Percentiles rank a stretch among this genome's conserved stretches.
Evolutionary conservation across 1,140 invertebrate species (phyloP).

Genomic region (Xylocopa sonorina): DNA sequence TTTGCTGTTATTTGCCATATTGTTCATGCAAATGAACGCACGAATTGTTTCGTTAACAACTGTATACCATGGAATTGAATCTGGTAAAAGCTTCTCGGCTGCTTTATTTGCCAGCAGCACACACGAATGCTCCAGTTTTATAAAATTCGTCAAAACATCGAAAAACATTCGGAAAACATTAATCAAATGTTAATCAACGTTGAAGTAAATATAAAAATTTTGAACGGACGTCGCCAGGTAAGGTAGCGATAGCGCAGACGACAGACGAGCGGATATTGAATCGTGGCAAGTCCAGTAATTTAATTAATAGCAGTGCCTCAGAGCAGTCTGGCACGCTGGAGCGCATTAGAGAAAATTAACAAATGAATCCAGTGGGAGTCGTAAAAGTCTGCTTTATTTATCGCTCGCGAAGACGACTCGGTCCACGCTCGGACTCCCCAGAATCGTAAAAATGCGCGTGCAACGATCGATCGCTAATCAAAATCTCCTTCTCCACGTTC

Average conservation of each 20-base stretch:
- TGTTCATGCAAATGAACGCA: no score
- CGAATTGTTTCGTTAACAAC: no score
- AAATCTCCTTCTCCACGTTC: neutral
- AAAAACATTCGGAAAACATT: no score
- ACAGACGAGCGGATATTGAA: neutral
- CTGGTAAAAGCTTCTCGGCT: no score
- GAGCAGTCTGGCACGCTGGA: conserved; percentile 13
- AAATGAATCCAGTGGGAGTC: conserved; percentile 60
- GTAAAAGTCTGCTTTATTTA: conserved; percentile 59
- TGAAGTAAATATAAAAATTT: neutral
- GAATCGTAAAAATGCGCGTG: neutral
- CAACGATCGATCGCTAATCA: conserved; percentile 2
- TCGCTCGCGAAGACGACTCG: conserved; percentile 44
- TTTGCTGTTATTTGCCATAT: no score
- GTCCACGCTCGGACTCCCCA: neutral
- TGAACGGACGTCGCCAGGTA: neutral
- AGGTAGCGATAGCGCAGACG: neutral
- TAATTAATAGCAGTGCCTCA: conserved; percentile 64
- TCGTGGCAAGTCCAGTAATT: conserved; percentile 52
- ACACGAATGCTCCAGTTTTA: no score
- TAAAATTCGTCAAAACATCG: no score
- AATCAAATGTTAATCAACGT: neutral
- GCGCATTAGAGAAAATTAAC: conserved; percentile 68
- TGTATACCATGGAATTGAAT: no score
- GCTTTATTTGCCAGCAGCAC: no score